A percentile compares a stretch with the other conserved stretches of the same genome.
These are phyloP conservation scores for Thelaira solivaga DNA, from an alignment of 2,888 invertebrate species.

Conservation along the genomic window DNA sequence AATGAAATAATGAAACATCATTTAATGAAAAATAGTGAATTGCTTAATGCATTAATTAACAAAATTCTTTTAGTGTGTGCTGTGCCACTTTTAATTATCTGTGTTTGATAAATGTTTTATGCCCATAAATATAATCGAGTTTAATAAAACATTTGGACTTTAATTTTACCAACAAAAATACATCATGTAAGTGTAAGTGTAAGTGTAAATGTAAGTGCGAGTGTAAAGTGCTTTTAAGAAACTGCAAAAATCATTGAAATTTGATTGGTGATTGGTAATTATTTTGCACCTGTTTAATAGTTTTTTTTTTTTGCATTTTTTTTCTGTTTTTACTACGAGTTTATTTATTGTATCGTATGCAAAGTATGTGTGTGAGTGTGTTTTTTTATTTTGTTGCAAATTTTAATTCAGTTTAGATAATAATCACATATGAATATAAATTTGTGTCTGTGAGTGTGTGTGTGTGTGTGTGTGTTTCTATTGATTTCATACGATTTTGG, in stretches of 20 bases:
- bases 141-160: slow-evolving; percentile 12
- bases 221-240: background rate
- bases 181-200: no score
- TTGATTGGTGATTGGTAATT: slow-evolving; percentile 59
- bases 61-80: no score
- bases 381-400: background rate
- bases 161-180: background rate
- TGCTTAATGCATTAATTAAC: no score
- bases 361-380: background rate
- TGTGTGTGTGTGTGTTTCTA: slow-evolving; percentile 35
- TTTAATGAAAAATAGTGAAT: no score
- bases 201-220: no score
- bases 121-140: background rate
- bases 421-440: slow-evolving; percentile 45
- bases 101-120: no score
- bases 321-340: slow-evolving; percentile 11
- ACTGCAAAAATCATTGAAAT: slow-evolving; percentile 57
- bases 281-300: slow-evolving; percentile 60
- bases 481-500: slow-evolving; percentile 39
- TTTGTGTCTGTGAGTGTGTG: slow-evolving; percentile 39
- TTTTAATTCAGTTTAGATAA: slow-evolving; percentile 37
- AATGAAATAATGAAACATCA: no score
- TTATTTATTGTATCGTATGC: slow-evolving; percentile 32
- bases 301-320: background rate
- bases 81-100: no score